Evolutionary conservation across 2,113 vertebrate genomes (phyloP).

Genomic region (Nyctibius bracteatus): DNA sequence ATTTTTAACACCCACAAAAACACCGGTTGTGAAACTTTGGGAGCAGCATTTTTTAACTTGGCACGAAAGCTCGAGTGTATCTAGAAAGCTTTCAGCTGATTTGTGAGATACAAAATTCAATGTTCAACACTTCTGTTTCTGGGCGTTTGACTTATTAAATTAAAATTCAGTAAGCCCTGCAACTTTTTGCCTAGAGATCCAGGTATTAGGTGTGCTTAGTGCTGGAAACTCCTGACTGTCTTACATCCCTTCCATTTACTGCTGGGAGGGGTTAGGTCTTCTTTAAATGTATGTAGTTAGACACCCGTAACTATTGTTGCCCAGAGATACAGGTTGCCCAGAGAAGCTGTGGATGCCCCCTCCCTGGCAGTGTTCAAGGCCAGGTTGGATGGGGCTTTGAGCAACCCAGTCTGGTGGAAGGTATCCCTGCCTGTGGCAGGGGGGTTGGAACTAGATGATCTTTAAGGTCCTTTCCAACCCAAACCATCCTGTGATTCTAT

Average conservation of each 20-base stretch:
- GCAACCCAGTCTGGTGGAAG: too few relatives aligned
- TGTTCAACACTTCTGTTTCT: background rate
- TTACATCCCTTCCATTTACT: background rate
- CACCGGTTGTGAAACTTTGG: background rate
- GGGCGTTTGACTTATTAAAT: background rate
- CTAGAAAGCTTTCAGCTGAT: background rate
- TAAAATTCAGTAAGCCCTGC: background rate
- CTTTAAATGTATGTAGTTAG: background rate
- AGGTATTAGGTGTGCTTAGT: background rate
- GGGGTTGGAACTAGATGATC: too few relatives aligned
- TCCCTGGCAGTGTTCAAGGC: too few relatives aligned
- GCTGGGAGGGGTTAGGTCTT: background rate
- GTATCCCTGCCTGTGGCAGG: too few relatives aligned
- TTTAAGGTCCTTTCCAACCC: too few relatives aligned
- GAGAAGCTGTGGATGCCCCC: too few relatives aligned
- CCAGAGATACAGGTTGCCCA: too few relatives aligned
- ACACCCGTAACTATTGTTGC: background rate
- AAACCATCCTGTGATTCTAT: too few relatives aligned
- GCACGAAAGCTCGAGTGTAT: accelerated
- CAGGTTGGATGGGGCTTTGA: too few relatives aligned
- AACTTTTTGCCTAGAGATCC: background rate
- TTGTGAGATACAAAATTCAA: background rate
- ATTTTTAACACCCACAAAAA: background rate
- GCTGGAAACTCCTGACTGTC: background rate
- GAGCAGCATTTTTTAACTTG: background rate